Percentiles rank a stretch among this genome's conserved stretches.
Evolutionary conservation across 2,797 vertebrate species (phyloP).

Genomic region (Tangara arthus): DNA sequence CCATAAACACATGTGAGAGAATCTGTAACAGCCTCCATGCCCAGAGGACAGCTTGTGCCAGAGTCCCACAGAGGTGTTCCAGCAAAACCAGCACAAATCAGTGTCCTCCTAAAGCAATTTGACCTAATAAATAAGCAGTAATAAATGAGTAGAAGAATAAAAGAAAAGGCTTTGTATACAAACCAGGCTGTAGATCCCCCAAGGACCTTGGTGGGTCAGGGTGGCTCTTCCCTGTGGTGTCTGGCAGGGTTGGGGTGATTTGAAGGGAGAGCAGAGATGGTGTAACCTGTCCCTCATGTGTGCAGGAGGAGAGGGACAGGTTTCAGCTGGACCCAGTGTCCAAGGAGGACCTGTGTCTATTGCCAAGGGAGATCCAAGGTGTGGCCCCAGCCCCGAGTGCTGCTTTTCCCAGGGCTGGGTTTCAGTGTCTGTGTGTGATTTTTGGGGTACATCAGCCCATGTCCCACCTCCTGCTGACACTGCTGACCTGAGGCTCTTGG

Average conservation of each 20-base stretch:
- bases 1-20: background rate
- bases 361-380: background rate
- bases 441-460: background rate
- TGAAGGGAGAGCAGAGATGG: background rate
- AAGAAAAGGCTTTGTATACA: background rate
- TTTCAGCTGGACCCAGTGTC: background rate
- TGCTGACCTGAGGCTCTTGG: background rate
- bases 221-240: background rate
- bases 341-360: background rate
- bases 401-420: background rate
- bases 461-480: rapidly evolving
- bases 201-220: background rate
- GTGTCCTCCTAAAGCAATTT: background rate
- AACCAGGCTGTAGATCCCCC: background rate
- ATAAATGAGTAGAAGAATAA: background rate
- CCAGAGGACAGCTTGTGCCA: background rate
- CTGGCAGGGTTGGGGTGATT: background rate
- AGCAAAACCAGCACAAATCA: background rate
- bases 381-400: background rate
- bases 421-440: background rate
- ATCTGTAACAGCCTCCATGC: background rate
- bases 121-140: background rate
- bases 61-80: background rate
- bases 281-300: background rate
- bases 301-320: background rate